Evolutionary conservation across 2,888 invertebrate species (phyloP), one percentile per base, ranked within the genome.

Genomic region (Papilio demoleus): DNA sequence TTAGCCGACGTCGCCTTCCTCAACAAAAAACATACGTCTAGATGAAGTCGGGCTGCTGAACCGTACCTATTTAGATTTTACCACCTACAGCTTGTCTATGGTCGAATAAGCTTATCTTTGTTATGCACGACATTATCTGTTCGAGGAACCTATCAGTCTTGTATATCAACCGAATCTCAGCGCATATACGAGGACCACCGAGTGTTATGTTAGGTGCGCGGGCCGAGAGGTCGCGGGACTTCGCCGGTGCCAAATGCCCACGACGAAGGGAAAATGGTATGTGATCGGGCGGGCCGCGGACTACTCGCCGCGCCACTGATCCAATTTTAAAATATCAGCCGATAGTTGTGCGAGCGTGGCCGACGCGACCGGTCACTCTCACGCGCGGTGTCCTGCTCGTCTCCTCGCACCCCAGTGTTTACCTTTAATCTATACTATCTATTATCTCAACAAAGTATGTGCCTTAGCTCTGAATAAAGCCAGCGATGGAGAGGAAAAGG

Each of bases 281-380:
- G 70, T 67, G 58, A 59, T 40, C 42, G 50, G 50, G 47, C 65
- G 79, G 70, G 68, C 79, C 81, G 58, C 63, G 79, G 70, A 68
- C 79, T 81, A 83, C 76, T 80, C 80, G 80, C 80, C 84, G 82
- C 81, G 76, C 78, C 81, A 84, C 83, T 85, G 90, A 85, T 90
- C 91, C 90, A 88, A 90, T 92, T 92, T 92, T 90, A 91, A n/a
- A 92, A 92, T 92, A 91, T 92, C 92, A 92, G 88, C 88, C 88
- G 90, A 88, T 90, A 90, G 91, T 92, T 92, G 91, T 91, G 91
- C 85, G 53, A 91, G 90, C 86, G 74, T 9, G 24, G 17, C 59
- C 22, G 45, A 6, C 80, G 79, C 86, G 90, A 91, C 85, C 66
- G 53, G 67, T 61, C 58, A 34, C 19, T 82, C 40, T 40, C 40